phyloP scores from a whole-genome alignment of 37 sponge, comb jelly and placozoan species.

The Chondrosia reniformis region DNA sequence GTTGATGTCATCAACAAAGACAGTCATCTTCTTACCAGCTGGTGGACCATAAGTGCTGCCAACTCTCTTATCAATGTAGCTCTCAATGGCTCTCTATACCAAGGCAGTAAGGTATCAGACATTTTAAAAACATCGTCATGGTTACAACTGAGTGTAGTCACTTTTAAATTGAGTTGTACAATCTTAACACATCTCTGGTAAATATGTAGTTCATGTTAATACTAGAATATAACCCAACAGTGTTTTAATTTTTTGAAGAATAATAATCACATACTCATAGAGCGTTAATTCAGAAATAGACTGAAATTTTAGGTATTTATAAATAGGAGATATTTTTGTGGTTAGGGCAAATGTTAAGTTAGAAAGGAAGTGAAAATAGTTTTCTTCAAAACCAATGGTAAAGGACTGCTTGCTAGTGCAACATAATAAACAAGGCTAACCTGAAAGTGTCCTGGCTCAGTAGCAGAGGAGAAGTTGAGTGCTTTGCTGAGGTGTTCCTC shows the following conservation, averaged over 20 bases:
- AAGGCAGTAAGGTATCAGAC: neutral
- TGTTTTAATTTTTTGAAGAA: too few species aligned
- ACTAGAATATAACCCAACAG: too few species aligned
- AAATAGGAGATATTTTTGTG: too few species aligned
- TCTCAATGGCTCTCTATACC: conserved; percentile 84
- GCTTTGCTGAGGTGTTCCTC: conserved; percentile 94
- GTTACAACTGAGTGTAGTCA: neutral
- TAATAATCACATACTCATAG: too few species aligned
- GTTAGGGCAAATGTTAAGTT: too few species aligned
- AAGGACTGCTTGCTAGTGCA: neutral
- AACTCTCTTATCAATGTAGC: conserved; percentile 98
- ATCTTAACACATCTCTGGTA: neutral
- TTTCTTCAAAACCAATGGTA: neutral
- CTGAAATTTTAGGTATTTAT: too few species aligned
- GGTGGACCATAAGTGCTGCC: conserved; percentile 99
- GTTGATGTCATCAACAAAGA: conserved; percentile 98
- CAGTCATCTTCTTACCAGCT: conserved; percentile 99
- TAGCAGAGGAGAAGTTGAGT: conserved; percentile 97
- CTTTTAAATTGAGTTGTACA: neutral
- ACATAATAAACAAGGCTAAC: neutral
- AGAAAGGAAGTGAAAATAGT: too few species aligned
- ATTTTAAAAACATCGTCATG: neutral
- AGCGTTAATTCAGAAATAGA: too few species aligned
- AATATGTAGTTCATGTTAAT: too few species aligned
- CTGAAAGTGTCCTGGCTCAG: conserved; percentile 93